phyloP scores from a whole-genome alignment of 2,888 invertebrate species.

The Ptilodon capucinus region DNA sequence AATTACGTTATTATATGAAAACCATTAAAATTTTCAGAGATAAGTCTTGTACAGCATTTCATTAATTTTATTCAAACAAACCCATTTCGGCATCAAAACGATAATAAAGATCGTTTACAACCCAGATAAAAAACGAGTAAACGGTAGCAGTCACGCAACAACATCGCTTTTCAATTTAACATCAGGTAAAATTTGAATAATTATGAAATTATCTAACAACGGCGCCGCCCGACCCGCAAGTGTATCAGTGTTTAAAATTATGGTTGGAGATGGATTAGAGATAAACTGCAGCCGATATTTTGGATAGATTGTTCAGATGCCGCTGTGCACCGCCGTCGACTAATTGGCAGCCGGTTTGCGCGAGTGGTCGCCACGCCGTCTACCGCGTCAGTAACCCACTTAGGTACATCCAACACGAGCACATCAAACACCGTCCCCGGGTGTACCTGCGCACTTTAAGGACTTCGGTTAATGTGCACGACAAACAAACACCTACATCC shows the following conservation, averaged over 20 bases:
- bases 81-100: slow-evolving; percentile 26
- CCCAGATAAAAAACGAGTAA: slow-evolving; percentile 34
- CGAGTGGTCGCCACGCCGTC: slow-evolving; percentile 63
- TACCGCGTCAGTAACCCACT: slow-evolving; percentile 58
- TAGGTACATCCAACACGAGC: slow-evolving; percentile 35
- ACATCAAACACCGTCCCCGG: slow-evolving; percentile 17
- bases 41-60: slow-evolving; percentile 31
- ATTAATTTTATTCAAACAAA: slow-evolving; percentile 21
- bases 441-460: slow-evolving; percentile 27
- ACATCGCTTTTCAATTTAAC: slow-evolving; percentile 34
- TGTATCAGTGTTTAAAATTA: not conserved
- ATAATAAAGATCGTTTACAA: slow-evolving; percentile 31
- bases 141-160: slow-evolving; percentile 51
- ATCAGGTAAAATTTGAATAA: slow-evolving; percentile 32
- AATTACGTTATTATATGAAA: slow-evolving; percentile 41
- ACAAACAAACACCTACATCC: slow-evolving; percentile 30
- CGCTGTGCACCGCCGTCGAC: slow-evolving; percentile 25
- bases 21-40: slow-evolving; percentile 41
- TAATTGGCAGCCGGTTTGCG: slow-evolving; percentile 56
- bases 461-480: slow-evolving; percentile 26
- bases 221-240: slow-evolving; percentile 2
- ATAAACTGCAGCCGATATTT: slow-evolving; percentile 26
- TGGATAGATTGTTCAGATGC: slow-evolving; percentile 22
- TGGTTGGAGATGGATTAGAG: not conserved
- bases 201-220: slow-evolving; percentile 32